Conservation (phyloP, 2,888 invertebrate species). For the Vanessa cardui region DNA sequence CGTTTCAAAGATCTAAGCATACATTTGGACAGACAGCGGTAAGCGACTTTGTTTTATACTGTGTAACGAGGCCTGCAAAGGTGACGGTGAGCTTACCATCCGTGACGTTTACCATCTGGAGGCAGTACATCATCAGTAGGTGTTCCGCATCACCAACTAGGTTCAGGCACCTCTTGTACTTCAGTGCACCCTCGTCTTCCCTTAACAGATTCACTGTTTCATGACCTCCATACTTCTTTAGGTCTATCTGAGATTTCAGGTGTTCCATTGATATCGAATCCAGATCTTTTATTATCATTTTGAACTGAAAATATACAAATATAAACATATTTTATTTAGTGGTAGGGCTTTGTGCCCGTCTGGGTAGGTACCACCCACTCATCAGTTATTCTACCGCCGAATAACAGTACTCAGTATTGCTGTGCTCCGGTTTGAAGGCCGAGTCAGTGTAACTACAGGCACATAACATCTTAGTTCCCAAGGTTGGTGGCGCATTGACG, state of each 20-base stretch:
- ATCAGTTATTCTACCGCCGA: too few species aligned
- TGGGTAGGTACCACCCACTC: too few species aligned
- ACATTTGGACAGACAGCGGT: too few species aligned
- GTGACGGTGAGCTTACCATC: neutral
- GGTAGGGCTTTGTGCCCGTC: too few species aligned
- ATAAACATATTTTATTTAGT: neutral
- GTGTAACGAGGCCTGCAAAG: too few species aligned
- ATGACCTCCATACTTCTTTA: neutral
- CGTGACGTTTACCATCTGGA: neutral
- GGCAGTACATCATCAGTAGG: constrained; percentile 43
- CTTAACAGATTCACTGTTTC: neutral
- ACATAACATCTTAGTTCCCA: too few species aligned
- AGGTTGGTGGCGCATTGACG: too few species aligned
- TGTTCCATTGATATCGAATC: neutral
- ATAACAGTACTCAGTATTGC: too few species aligned
- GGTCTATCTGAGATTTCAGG: neutral
- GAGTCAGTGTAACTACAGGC: too few species aligned
- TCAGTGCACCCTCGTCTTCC: neutral
- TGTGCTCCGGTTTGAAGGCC: too few species aligned
- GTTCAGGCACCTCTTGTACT: constrained; percentile 44
- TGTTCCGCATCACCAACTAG: constrained; percentile 53
- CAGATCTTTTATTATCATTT: neutral
- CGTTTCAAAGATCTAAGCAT: too few species aligned
- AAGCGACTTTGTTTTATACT: too few species aligned
- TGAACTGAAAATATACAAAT: neutral